Base-by-base conservation (phyloP, 2,797 vertebrate genomes). In the Loris lydekkerianus region DNA sequence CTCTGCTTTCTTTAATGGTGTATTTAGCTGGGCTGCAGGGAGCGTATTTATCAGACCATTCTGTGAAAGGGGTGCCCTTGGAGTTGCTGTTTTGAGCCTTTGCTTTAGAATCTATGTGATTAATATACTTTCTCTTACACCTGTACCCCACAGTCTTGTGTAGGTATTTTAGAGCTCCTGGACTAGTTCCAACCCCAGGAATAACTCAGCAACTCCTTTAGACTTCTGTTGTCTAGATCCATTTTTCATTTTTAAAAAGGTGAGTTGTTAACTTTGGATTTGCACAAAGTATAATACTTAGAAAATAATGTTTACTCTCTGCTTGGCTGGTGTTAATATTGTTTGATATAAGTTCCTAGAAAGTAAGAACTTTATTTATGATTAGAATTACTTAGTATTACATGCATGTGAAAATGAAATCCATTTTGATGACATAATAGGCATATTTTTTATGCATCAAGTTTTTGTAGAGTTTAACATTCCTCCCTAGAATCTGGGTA, bases 261-360 rank as follows among this genome's bases (percentile, higher is more conserved):
- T 84, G 20, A 94, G 61, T 14, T 93, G 43, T 85, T 87, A 82
- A 82, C 56, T 83, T 84, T 75, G 53, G 94, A 87, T 95, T 75
- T 92, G 21, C 31, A 89, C 92, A n/a, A 94, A 67, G n/a, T 75
- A 31, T 77, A 94, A 65, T 86, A 87, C 56, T 90, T 90, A 76
- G 63, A 76, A 86, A 94, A 83, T 63, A 94, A 82, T 29, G 80
- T 90, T 94, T 91, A 86, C 13, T 67, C 60, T 89, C 95, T 96
- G 67, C 18, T 84, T 95, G 40, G 2, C 40, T 93, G 40, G 37
- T 23, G 17, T 89, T 91, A 58, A 61, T 94, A 20, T n/a, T 92
- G 37, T 49, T 92, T 75, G 82, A 65, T n/a, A 1, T 34, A 95
- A 81, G 46, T 78, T 95, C 56, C 37, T 53, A 63, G 83, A 92